Evolutionary conservation across 2,113 vertebrate species (phyloP), one percentile per base, ranked within the genome.

Genomic region (Mustelus asterias): DNA sequence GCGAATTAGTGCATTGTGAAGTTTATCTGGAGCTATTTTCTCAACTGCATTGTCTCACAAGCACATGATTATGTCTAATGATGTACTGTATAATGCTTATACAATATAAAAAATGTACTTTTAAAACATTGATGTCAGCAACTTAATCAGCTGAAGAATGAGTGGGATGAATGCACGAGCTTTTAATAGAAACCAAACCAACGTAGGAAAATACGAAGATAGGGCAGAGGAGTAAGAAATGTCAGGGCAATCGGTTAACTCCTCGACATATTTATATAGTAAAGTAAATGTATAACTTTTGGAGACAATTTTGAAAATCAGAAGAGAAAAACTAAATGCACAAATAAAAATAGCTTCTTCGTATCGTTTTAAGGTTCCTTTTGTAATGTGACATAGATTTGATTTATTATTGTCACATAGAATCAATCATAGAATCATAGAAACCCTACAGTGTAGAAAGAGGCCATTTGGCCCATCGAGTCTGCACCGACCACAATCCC

Each of bases 1-100:
- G 94, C 94, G 54, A 72, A 48, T 95, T 95, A 95, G 44, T 54
- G 94, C 29, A 72, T 16, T 95, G 94, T 44, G 29, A 95, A 95
- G 26, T 95, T 72, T 95, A 95, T 95, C 94, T 29, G 26, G 37
- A 95, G 69, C 69, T 95, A 95, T 95, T 95, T 95, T 95, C 94
- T 95, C 94, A 29, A 54, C 37, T 95, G 67, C 94, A 95, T 95
- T 95, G 94, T 95, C 67, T 95, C 94, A 95, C 41, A 44, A 44
- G 44, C 94, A 95, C 94, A 95, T 95, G 94, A 95, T 95, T 72
- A 48, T 95, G 41, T 72, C 67, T 72, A 67, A 93, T 93, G 26
- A 76, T 95, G 24, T 72, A 72, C 94, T 95, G 67, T 48, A 76
- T 44, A 95, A 95, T 72, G 67, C 94, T 94, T 54, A 76, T 54